Percentiles rank a stretch among this genome's conserved stretches.
These are phyloP conservation scores for Leptinotarsa rubiginosa DNA, from an alignment of 2,888 invertebrate species.

Conservation along the genomic window DNA sequence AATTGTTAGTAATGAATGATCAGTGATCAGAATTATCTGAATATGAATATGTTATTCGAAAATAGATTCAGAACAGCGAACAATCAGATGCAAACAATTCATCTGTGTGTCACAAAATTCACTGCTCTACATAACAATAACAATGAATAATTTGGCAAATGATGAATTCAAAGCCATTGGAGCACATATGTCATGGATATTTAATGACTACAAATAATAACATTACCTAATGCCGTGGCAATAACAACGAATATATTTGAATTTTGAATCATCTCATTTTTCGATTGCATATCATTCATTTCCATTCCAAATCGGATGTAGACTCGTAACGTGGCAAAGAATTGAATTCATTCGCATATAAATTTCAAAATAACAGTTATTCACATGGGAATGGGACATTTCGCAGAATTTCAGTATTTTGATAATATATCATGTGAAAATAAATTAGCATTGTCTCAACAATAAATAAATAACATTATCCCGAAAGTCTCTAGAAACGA, in stretches of 20 bases:
- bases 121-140: conserved; percentile 6
- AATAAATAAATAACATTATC: no score
- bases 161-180: conserved; percentile 11
- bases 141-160: conserved; percentile 14
- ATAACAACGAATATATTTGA: conserved; percentile 15
- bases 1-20: neutral
- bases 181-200: conserved; percentile 29
- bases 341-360: conserved; percentile 18
- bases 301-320: conserved; percentile 19
- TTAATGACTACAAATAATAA: conserved; percentile 40
- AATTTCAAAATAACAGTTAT: neutral
- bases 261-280: conserved; percentile 28
- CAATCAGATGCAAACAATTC: neutral
- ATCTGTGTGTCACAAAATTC: conserved; percentile 2
- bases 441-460: no score
- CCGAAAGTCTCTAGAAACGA: no score
- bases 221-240: conserved; percentile 32
- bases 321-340: neutral
- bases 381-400: neutral
- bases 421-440: no score
- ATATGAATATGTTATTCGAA: neutral
- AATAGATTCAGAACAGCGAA: neutral
- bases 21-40: neutral
- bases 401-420: neutral
- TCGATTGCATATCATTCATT: conserved; percentile 21